Conservation (phyloP, 2,113 vertebrate species). For the Columba janthina region DNA sequence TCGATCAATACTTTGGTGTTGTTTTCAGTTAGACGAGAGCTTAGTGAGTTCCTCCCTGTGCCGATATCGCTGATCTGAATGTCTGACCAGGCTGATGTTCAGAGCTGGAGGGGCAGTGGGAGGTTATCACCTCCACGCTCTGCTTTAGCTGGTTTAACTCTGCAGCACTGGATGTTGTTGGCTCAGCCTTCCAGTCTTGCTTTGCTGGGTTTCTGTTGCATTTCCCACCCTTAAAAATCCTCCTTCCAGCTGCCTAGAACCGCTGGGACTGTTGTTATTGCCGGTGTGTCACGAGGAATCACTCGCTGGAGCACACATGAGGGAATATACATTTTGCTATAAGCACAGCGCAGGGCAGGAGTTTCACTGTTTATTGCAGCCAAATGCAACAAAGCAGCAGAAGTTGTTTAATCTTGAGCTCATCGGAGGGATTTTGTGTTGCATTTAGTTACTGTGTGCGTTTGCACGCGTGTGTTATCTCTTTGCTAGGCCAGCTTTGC, state of each 20-base stretch:
- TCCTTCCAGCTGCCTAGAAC: neutral
- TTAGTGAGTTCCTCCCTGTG: neutral
- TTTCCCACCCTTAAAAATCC: neutral
- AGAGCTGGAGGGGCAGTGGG: no score
- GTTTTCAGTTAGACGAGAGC: neutral
- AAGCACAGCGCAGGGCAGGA: neutral
- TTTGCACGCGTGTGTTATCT: neutral
- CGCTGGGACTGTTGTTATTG: neutral
- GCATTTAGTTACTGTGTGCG: neutral
- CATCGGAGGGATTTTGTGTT: neutral
- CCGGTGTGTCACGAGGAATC: neutral
- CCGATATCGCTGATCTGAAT: neutral
- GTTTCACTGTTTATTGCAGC: neutral
- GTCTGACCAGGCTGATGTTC: neutral
- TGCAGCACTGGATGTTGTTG: neutral
- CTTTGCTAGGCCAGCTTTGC: neutral
- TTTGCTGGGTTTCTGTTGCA: neutral
- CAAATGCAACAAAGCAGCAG: neutral
- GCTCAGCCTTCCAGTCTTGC: neutral
- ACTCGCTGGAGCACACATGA: neutral
- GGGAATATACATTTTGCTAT: neutral
- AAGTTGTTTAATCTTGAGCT: neutral
- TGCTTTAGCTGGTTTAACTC: no score
- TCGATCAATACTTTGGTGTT: neutral
- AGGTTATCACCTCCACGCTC: accelerated